Evolutionary conservation across 1,140 invertebrate species (phyloP), one percentile per base, ranked within the genome.

Genomic region (Cecropterus lyciades): DNA sequence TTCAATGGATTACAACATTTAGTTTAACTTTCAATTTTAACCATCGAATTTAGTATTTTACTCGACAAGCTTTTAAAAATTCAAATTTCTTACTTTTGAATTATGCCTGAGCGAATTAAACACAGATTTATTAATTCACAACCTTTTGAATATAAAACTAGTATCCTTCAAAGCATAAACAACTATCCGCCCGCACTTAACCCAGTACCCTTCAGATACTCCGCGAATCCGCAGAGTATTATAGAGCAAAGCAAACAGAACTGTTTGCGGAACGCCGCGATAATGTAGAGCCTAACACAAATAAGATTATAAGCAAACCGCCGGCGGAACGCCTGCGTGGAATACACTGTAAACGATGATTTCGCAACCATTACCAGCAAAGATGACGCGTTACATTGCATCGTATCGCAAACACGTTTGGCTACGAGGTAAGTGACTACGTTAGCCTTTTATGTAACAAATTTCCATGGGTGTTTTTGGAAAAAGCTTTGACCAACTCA

Each of bases 211-310:
- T 56, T 56, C 33, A 56, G 37, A 16, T 15, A 42, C 14, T 53
- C 24, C 48, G 48, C 52, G 52, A 5, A 59, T 16, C 55, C 42
- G 42, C 42, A 27, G 40, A 59, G 40, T 59, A 59, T 59, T 59
- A 59, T 59, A 46, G 56, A 46, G 24, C 16, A 46, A 17, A 27
- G 42, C 56, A 59, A 59, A 59, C 56, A 59, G 13, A 27, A 10
- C 42, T 46, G 42, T 46, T 33, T 59, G 24, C 43, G 27, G 9
- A 59, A 24, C 42, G 43, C 56, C 43, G 43, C 43, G 56, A 45
- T 59, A 59, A 46, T 59, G 43, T 59, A 24, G 24, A 59, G 43
- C 40, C 40, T 0, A 59, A 59, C 56, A 59, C 43, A 59, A 46
- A 59, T 46, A 59, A 59, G 56, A 59, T 59, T 59, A 59, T 30